Conservation (phyloP, 2,797 vertebrate species). For the Sebastes flavidus region DNA sequence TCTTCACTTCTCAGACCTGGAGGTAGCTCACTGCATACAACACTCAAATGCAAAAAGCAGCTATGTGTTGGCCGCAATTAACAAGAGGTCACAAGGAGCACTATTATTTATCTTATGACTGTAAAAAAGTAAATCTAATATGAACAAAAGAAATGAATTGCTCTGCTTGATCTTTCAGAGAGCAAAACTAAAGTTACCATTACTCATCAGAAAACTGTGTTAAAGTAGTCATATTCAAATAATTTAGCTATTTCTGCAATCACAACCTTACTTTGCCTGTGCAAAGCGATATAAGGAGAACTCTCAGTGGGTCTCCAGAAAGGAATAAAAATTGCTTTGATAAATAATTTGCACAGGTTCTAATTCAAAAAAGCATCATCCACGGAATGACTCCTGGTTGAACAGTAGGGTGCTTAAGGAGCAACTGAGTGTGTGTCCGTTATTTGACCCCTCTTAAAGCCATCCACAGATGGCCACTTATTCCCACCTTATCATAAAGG, state of each 20-base stretch:
- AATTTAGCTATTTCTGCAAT: background rate
- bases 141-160: background rate
- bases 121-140: background rate
- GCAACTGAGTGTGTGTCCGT: background rate
- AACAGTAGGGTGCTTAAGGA: conserved; percentile 16
- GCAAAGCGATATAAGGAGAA: background rate
- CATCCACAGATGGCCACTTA: conserved; percentile 42
- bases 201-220: background rate
- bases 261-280: background rate
- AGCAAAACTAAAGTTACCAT: background rate
- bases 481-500: conserved; percentile 42
- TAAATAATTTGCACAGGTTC: background rate
- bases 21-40: no score
- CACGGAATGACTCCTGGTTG: conserved; percentile 10
- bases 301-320: background rate
- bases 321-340: conserved; percentile 3
- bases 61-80: background rate
- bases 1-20: no score
- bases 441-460: conserved; percentile 39
- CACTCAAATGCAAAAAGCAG: background rate
- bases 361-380: conserved; percentile 13
- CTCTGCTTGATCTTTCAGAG: background rate
- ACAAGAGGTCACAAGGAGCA: background rate
- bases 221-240: background rate
- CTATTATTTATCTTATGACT: background rate